Base-by-base conservation (phyloP, 1,140 invertebrate species). In the Heliconius himera region DNA sequence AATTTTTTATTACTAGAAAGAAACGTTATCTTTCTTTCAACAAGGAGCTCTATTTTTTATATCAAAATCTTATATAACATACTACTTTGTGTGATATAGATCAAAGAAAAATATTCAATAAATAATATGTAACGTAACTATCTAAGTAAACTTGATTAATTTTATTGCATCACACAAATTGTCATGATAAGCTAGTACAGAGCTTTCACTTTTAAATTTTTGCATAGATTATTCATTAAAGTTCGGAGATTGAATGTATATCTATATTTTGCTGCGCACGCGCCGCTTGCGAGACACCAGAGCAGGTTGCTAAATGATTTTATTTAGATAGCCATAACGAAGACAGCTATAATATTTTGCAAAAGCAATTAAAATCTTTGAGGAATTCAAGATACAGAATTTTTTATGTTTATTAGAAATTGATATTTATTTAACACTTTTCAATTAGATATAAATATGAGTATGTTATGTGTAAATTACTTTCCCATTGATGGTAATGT, bases 231-330 rank as follows among this genome's bases (percentile, higher is more conserved):
- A 38, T 75, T 60, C 36, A 66, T 66, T 75, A 75, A 75, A 22
- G 54, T 66, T 22, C 22, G 13, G 11, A 66, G 51, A 74, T 51
- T 54, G 73, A 60, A 60, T 66, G 20, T 60, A 56, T 51, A 29
- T 20, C 56, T 54, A 29, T 76, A 36, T 80, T 78, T 73, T 60
- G 60, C 49, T 78, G 73, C 77, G 77, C 72, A 73, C 73, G 77
- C 73, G 77, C 60, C 77, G 72, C 81, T 81, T 73, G 66, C 78
- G 82, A 66, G 84, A 86, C 87, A 84, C 84, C 81, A 77, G 79
- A 86, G 85, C 85, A 77, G 79, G 83, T 74, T 83, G 79, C 82
- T 79, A 78, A 84, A 82, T 81, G 84, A 85, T 85, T 87, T 87
- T 86, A 87, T 84, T 87, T 81, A 85, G 83, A 87, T 88, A 81